These are phyloP conservation scores for Enteromius mattozi DNA, from an alignment of 2,797 vertebrate genomes.

Conservation along the genomic window DNA sequence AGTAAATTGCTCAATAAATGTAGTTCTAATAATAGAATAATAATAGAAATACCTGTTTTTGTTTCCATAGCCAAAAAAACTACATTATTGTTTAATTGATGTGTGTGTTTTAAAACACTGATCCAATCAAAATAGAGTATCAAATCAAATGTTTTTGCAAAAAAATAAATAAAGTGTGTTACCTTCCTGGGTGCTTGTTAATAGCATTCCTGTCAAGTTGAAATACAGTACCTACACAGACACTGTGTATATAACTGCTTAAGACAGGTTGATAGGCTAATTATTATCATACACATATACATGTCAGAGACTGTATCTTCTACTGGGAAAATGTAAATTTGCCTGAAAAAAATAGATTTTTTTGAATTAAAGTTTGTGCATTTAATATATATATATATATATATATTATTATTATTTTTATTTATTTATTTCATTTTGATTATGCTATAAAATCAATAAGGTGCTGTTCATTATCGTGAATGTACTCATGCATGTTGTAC, in stretches of 20 bases:
- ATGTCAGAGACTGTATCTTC: neutral
- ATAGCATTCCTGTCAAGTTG: neutral
- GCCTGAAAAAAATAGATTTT: neutral
- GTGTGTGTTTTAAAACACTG: neutral
- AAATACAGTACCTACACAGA: neutral
- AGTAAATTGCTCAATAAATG: neutral
- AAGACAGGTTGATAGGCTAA: neutral
- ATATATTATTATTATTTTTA: too few relatives aligned
- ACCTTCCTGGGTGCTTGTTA: neutral
- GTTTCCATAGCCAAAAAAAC: neutral
- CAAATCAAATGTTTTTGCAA: neutral
- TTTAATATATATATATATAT: neutral
- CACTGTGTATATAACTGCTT: neutral
- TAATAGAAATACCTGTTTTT: too few relatives aligned
- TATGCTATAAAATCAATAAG: neutral
- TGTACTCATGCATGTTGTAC: neutral
- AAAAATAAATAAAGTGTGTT: neutral
- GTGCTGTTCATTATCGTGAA: neutral
- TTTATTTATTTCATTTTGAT: too few relatives aligned
- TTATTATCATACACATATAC: neutral
- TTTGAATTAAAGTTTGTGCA: neutral
- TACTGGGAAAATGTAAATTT: too few relatives aligned
- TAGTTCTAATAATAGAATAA: neutral
- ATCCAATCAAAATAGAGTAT: neutral
- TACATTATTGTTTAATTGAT: neutral